Conservation (phyloP, 1,140 invertebrate genomes). For the Anastrepha ludens region DNA sequence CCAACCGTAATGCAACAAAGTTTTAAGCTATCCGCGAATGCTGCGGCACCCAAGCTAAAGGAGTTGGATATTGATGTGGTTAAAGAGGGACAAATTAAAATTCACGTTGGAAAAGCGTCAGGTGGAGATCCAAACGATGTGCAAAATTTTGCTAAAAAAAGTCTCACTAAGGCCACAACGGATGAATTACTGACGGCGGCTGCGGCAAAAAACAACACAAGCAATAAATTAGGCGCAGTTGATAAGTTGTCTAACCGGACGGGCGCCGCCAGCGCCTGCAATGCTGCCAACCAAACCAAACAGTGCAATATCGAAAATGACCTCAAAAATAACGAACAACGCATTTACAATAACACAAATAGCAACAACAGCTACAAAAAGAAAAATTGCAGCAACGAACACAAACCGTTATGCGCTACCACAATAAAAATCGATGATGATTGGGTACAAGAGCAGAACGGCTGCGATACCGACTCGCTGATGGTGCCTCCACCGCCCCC, state of each 20-base stretch:
- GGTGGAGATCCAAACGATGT: slow-evolving; percentile 68
- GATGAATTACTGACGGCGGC: slow-evolving; percentile 65
- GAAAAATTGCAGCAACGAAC: slow-evolving; percentile 59
- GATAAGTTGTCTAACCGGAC: slow-evolving; percentile 46
- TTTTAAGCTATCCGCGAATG: neutral
- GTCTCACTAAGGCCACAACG: slow-evolving; percentile 65
- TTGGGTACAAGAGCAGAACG: slow-evolving; percentile 61
- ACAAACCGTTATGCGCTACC: slow-evolving; percentile 55
- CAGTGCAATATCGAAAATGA: slow-evolving; percentile 70
- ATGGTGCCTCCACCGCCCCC: slow-evolving; percentile 58
- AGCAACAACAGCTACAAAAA: slow-evolving; percentile 51
- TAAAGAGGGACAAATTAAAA: slow-evolving; percentile 53
- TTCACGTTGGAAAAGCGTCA: slow-evolving; percentile 33
- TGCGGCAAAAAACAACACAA: slow-evolving; percentile 21
- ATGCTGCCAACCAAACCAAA: slow-evolving; percentile 58
- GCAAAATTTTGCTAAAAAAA: slow-evolving; percentile 70
- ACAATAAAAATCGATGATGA: slow-evolving; percentile 64
- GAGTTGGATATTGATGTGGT: neutral
- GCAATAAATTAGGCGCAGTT: slow-evolving; percentile 15
- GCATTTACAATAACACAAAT: slow-evolving; percentile 39
- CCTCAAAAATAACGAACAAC: slow-evolving; percentile 56
- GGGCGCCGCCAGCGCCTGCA: neutral
- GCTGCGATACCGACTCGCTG: slow-evolving; percentile 53
- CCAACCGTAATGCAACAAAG: slow-evolving; percentile 37
- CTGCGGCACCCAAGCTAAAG: slow-evolving; percentile 12